Evolutionary conservation across 2,113 vertebrate species (phyloP).

Genomic region (Xerus inauris): DNA sequence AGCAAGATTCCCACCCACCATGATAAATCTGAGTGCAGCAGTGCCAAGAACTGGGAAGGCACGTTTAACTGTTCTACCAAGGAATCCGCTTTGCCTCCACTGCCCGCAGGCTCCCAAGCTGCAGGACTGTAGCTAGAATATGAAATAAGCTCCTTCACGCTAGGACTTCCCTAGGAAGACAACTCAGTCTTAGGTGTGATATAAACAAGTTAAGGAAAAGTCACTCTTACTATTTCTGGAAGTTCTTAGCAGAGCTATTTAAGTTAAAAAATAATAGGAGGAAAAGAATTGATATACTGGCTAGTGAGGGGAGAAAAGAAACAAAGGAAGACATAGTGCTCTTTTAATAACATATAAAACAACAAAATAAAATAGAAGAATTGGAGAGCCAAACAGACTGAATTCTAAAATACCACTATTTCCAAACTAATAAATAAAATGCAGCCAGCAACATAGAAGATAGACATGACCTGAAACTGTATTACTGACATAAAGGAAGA

Average conservation of each 20-base stretch:
- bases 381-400: background rate
- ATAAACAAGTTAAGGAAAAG: background rate
- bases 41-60: fast-evolving
- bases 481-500: background rate
- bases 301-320: background rate
- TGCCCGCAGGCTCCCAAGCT: background rate
- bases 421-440: background rate
- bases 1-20: background rate
- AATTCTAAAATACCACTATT: background rate
- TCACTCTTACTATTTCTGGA: background rate
- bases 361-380: background rate
- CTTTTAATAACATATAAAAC: background rate
- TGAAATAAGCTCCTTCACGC: background rate
- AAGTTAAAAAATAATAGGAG: background rate
- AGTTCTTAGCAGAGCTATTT: background rate
- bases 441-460: background rate
- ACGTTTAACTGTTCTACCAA: background rate
- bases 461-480: background rate
- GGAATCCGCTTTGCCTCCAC: fast-evolving
- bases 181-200: background rate
- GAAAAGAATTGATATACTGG: background rate
- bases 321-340: background rate
- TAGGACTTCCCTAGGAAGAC: background rate
- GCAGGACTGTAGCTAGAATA: background rate
- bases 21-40: fast-evolving